Percentiles rank a stretch among this genome's conserved stretches.
These are phyloP conservation scores for Thalassoma bifasciatum DNA, from an alignment of 2,113 vertebrate species.

Conservation along the genomic window DNA sequence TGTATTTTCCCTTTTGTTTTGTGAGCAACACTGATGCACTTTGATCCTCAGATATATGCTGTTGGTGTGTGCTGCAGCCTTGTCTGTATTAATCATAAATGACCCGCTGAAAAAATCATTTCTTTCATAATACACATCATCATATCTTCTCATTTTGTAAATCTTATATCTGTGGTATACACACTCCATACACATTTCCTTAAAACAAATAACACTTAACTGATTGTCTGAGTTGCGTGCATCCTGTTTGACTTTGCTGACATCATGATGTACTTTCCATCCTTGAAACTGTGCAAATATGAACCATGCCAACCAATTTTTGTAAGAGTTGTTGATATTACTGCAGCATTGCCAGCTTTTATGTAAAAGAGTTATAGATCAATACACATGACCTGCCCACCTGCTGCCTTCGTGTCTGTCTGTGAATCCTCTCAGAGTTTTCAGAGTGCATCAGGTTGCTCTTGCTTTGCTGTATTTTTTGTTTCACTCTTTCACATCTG, in stretches of 20 bases:
- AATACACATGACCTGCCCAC: slow-evolving; percentile 13
- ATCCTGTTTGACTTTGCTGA: slow-evolving; percentile 7
- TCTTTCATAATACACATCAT: background rate
- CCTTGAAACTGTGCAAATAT: slow-evolving; percentile 18
- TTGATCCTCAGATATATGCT: slow-evolving; percentile 23
- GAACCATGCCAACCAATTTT: background rate
- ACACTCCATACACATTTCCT: background rate
- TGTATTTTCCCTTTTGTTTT: slow-evolving; percentile 20
- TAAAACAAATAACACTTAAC: no score
- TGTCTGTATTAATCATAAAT: slow-evolving; percentile 9
- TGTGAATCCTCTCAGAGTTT: slow-evolving; percentile 14
- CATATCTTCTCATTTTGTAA: slow-evolving; percentile 33
- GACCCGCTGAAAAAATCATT: background rate
- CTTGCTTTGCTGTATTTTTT: slow-evolving; percentile 40
- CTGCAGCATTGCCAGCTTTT: slow-evolving; percentile 17
- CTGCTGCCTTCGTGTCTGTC: slow-evolving; percentile 5
- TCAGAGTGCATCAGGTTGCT: slow-evolving; percentile 65
- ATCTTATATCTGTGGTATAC: slow-evolving; percentile 40
- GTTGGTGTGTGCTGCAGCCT: background rate
- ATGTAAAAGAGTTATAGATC: slow-evolving; percentile 14
- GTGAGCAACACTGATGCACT: slow-evolving; percentile 50
- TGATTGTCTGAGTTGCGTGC: slow-evolving; percentile 16
- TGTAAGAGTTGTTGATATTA: background rate
- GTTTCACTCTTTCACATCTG: slow-evolving; percentile 31
- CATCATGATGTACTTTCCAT: slow-evolving; percentile 11